These are phyloP conservation scores for Helobdella robusta DNA, from an alignment of 2,888 invertebrate genomes.

Conservation along the genomic window DNA sequence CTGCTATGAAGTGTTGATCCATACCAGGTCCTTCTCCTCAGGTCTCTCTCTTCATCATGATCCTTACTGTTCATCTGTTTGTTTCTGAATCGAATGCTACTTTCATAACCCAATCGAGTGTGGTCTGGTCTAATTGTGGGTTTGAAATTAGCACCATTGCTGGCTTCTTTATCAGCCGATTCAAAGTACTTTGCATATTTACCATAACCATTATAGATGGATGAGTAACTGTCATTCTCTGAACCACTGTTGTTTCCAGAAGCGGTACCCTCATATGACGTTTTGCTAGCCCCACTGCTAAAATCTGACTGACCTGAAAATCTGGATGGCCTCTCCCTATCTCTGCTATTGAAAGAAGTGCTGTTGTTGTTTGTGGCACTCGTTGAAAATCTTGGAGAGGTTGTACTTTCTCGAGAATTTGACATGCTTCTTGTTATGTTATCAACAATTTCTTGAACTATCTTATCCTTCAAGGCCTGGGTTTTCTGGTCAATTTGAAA, in stretches of 20 bases:
- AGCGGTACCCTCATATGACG: not conserved
- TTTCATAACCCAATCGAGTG: conserved; percentile 18
- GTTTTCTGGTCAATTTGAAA: conserved; percentile 10
- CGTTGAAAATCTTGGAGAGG: not conserved
- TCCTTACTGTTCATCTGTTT: conserved; percentile 14
- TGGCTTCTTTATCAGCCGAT: not conserved
- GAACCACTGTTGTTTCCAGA: too few relatives aligned
- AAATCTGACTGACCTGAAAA: too few relatives aligned
- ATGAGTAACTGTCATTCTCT: not conserved
- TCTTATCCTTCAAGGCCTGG: conserved; percentile 1
- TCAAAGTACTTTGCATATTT: conserved; percentile 21
- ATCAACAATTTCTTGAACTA: conserved; percentile 11
- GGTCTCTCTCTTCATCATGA: conserved; percentile 3
- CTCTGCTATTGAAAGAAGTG: too few relatives aligned
- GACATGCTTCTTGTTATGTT: conserved; percentile 8
- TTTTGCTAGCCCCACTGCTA: not conserved
- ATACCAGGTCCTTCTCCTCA: conserved; percentile 19
- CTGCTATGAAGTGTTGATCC: conserved; percentile 15
- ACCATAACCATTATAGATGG: conserved; percentile 2
- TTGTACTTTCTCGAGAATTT: not conserved
- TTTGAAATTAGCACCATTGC: conserved; percentile 9
- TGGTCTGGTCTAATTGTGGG: conserved; percentile 19
- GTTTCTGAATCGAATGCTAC: conserved; percentile 20
- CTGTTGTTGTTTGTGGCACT: too few relatives aligned
- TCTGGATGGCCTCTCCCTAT: too few relatives aligned